Evolutionary conservation across 2,888 invertebrate species (phyloP), one percentile per base, ranked within the genome.

Genomic region (Troglohyphantes excavatus): DNA sequence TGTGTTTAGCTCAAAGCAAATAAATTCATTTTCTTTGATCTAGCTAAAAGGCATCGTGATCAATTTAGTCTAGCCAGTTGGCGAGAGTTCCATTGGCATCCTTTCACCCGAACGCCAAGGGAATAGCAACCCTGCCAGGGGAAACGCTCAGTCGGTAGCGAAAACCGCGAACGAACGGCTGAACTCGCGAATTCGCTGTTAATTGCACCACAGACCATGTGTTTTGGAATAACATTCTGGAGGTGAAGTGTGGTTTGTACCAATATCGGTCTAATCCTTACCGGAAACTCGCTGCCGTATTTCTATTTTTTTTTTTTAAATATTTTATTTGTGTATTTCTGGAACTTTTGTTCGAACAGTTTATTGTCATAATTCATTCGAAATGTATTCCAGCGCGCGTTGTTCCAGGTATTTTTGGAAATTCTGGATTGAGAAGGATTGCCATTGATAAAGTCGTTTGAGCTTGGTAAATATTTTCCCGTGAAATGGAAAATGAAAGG

Each of bases 101-200:
- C 39, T 23, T 33, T 23, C 68, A n/a, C 6, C 33, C 11, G 59
- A 29, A 9, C 33, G 59, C 21, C 17, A 39, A 43, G 23, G 2
- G 23, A 21, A 26, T 46, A 33, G 85, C 61, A 85, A 85, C 76
- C 86, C 86, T 81, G 65, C 17, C 21, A 26, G 23, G 21, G 6
- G 43, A 17, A 72, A n/a, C 46, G 29, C 23, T 61, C 87, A 87
- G 87, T 87, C 87, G 87, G 87, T 87, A 87, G 81, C 87, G 72
- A 67, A 79, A 81, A 65, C 33, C 81, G 39, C 46, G 39, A 70
- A 65, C 53, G 33, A 19, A 29, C 75, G 84, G 84, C 21, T n/a
- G 46, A 17, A 19, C 67, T 46, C 29, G 2, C 67, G 67, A 29
- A 67, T 46, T 29, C 39, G 67, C 27, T 21, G 26, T 26, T 46